phyloP scores from a whole-genome alignment of 2,888 invertebrate genomes.

The Tachina fera region DNA sequence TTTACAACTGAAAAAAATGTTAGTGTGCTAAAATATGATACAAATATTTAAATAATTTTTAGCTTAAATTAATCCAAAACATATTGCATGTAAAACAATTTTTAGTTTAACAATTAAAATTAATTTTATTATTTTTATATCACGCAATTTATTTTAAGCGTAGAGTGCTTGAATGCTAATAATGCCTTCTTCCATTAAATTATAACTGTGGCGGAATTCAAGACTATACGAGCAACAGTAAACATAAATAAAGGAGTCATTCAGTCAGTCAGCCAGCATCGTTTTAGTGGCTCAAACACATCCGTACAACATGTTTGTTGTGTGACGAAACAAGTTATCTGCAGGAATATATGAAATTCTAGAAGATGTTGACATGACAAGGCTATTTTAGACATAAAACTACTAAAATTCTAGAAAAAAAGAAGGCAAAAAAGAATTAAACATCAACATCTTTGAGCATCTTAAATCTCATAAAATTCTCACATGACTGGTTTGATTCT shows the following conservation, averaged over 20 bases:
- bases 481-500: background rate
- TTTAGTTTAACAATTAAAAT: too few species aligned
- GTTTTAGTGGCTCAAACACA: slow-evolving; percentile 17
- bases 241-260: slow-evolving; percentile 35
- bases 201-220: background rate
- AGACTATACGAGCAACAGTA: background rate
- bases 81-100: background rate
- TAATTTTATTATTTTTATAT: background rate
- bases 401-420: slow-evolving; percentile 13
- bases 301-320: slow-evolving; percentile 24
- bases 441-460: slow-evolving; percentile 57
- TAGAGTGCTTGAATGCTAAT: background rate
- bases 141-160: background rate
- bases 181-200: background rate
- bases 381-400: slow-evolving; percentile 67
- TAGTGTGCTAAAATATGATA: too few species aligned
- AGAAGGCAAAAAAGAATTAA: background rate
- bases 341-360: slow-evolving; percentile 72
- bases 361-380: slow-evolving; percentile 74
- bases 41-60: too few species aligned
- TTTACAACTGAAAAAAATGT: too few species aligned
- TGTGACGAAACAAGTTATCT: slow-evolving; percentile 47
- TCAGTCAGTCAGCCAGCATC: background rate
- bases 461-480: slow-evolving; percentile 48
- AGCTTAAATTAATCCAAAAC: too few species aligned